phyloP scores from a whole-genome alignment of 2,113 vertebrate species.

The Stictonetta naevosa region DNA sequence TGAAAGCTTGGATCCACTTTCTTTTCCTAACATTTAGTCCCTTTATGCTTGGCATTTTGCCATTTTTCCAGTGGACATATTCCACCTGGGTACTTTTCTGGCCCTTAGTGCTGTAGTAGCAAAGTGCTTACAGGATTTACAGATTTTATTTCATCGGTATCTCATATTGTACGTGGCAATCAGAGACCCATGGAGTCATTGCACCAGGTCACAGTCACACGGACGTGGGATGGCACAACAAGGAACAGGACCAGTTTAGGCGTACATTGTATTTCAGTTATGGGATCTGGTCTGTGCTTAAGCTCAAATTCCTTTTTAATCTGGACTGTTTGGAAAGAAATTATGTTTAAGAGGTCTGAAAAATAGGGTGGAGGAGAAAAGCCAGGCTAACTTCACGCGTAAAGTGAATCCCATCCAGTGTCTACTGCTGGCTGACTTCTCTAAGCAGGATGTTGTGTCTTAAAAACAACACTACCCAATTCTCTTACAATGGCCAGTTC shows the following conservation, averaged over 20 bases:
- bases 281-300: fast-evolving
- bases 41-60: not conserved
- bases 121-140: not conserved
- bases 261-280: not conserved
- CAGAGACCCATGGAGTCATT: not conserved
- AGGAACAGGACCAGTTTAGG: not conserved
- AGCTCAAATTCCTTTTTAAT: not conserved
- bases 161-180: not conserved
- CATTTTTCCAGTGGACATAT: fast-evolving
- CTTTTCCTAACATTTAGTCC: not conserved
- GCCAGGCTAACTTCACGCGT: fast-evolving
- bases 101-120: not conserved
- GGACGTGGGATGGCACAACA: fast-evolving
- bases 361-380: not conserved
- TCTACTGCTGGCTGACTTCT: not conserved
- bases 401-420: not conserved
- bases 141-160: not conserved
- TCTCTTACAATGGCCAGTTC: not conserved
- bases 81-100: not conserved
- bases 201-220: not conserved
- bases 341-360: not conserved
- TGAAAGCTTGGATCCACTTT: not conserved
- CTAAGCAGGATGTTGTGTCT: not conserved
- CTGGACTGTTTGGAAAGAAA: not conserved
- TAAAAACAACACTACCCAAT: not conserved